phyloP scores from a whole-genome alignment of 2,888 invertebrate genomes.

The Philopedon plagiatum region DNA sequence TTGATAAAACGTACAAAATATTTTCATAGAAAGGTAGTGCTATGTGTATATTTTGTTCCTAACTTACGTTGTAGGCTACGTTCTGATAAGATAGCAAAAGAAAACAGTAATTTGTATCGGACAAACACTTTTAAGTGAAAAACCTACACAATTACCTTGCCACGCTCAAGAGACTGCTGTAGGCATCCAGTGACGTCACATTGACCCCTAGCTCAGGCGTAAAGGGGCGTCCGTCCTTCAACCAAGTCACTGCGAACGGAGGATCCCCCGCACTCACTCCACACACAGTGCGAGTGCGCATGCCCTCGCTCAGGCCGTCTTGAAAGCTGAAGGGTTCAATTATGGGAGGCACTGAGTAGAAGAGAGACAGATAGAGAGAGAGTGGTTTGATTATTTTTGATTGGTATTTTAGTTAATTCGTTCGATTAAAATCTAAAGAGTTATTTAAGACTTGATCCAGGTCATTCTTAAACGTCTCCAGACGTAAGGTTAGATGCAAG shows the following conservation, averaged over 20 bases:
- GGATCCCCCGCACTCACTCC: constrained; percentile 86
- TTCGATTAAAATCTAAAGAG: too few species aligned
- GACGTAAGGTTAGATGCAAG: too few species aligned
- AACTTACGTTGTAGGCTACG: too few species aligned
- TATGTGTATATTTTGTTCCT: too few species aligned
- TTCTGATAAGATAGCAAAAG: too few species aligned
- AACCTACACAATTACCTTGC: constrained; percentile 63
- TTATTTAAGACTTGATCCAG: too few species aligned
- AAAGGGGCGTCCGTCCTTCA: constrained; percentile 83
- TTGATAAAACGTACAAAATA: too few species aligned
- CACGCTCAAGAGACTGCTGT: constrained; percentile 84
- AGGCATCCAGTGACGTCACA: constrained; percentile 81
- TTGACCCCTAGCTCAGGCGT: constrained; percentile 78
- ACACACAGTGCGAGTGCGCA: constrained; percentile 86
- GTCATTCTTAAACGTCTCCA: too few species aligned
- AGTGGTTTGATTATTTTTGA: constrained; percentile 24
- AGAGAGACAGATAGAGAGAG: constrained; percentile 54
- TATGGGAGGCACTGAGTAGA: constrained; percentile 83
- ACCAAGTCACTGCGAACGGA: constrained; percentile 85
- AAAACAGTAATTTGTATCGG: too few species aligned
- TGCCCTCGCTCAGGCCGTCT: constrained; percentile 86
- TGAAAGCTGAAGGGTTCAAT: constrained; percentile 89
- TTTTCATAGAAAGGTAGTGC: too few species aligned
- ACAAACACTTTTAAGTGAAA: too few species aligned
- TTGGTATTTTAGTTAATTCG: not conserved